These are phyloP conservation scores for Planococcus citri DNA, from an alignment of 1,140 invertebrate species.

Conservation along the genomic window DNA sequence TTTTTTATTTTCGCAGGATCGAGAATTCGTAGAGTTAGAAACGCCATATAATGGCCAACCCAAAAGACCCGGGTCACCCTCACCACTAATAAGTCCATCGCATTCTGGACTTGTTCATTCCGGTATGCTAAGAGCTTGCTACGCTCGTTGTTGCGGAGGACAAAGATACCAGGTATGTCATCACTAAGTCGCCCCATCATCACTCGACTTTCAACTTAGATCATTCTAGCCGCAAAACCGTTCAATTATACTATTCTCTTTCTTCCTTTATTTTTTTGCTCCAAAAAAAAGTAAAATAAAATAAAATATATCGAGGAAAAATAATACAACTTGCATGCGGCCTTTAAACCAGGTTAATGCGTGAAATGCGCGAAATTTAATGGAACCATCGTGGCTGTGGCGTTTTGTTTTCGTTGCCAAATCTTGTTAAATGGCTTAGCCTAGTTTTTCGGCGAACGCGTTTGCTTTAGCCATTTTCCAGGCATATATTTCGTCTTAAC, in stretches of 20 bases:
- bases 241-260: neutral
- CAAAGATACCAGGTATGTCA: conserved; percentile 71
- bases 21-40: conserved; percentile 92
- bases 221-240: neutral
- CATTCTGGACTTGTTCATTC: conserved; percentile 63
- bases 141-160: conserved; percentile 73
- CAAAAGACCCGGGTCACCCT: conserved; percentile 74
- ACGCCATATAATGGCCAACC: conserved; percentile 83
- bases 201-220: neutral
- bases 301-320: too few relatives aligned
- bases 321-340: neutral
- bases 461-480: neutral
- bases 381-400: neutral
- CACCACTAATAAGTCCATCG: conserved; percentile 71
- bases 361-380: neutral
- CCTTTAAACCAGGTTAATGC: neutral
- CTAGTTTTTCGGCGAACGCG: neutral
- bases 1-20: conserved; percentile 70
- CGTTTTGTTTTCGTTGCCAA: conserved; percentile 6
- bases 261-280: neutral
- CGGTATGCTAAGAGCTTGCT: conserved; percentile 66
- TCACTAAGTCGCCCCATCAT: conserved; percentile 18
- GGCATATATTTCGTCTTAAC: neutral
- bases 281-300: too few relatives aligned
- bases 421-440: neutral